Evolutionary conservation across 2,797 vertebrate genomes (phyloP).

Genomic region (Anguilla megastoma): DNA sequence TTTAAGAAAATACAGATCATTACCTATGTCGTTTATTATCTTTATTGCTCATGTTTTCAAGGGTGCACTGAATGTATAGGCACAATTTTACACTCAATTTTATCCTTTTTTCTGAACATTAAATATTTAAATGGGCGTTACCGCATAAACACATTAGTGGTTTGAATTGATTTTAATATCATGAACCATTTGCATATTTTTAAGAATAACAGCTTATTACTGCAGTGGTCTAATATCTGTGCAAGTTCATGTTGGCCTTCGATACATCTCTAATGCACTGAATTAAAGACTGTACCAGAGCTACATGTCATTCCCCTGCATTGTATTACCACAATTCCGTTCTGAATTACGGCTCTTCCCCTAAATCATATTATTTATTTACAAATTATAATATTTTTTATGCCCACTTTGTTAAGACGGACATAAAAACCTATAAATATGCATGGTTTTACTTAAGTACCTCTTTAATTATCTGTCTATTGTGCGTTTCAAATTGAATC

Average conservation of each 20-base stretch:
- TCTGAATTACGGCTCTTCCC: not conserved
- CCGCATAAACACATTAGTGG: not conserved
- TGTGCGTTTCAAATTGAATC: slow-evolving; percentile 30
- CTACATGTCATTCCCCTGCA: not conserved
- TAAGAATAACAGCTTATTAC: not conserved
- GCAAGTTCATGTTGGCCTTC: not conserved
- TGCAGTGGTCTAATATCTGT: not conserved
- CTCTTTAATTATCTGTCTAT: slow-evolving; percentile 28
- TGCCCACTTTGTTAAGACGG: slow-evolving; percentile 3
- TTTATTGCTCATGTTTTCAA: too few species aligned
- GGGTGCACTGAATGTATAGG: too few species aligned
- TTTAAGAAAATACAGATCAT: too few species aligned
- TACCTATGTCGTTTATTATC: too few species aligned
- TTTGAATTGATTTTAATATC: not conserved
- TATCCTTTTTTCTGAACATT: not conserved
- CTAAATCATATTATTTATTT: slow-evolving; percentile 4
- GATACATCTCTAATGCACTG: not conserved
- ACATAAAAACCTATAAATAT: slow-evolving; percentile 28
- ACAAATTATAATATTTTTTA: not conserved
- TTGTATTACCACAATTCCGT: not conserved
- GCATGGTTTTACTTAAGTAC: slow-evolving; percentile 26
- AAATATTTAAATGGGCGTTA: not conserved
- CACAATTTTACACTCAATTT: too few species aligned
- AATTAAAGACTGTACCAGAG: not conserved
- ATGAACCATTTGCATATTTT: not conserved